Base-by-base conservation (phyloP, 2,888 invertebrate genomes). In the Hydropsyche betteni region DNA sequence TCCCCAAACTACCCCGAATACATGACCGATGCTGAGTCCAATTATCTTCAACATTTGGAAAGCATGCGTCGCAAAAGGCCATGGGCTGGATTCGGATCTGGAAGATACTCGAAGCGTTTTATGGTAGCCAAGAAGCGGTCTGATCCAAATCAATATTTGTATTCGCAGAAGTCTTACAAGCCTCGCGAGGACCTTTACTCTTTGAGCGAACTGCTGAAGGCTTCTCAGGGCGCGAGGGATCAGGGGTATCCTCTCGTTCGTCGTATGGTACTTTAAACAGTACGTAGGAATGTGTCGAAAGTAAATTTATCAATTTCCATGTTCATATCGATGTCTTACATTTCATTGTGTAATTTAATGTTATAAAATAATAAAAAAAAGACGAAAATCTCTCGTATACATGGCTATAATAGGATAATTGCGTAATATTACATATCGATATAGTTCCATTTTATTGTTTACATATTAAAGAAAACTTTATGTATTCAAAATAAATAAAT, bases 111-210 rank as follows among this genome's bases (percentile, higher is more conserved):
- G 16, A 90, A 91, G 82, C 86, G 90, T 53, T 91, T 90, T 81
- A 90, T 90, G 90, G 90, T 90, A 0, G 87, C 90, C 33, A 86
- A 88, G 81, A 90, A 90, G 82, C 80, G 84, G 51, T 83, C 83
- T 74, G 85, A 85, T 70, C 84, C 84, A 3, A 84, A 85, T 5
- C 81, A 83, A 75, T 85, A 85, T 78, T 68, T 55, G 14, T 86
- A 86, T 5, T 85, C 87, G 0, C 86, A 86, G 81, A 86, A 86
- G 77, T 84, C 82, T 81, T 87, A 86, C 81, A 81, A 87, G 76
- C 86, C 88, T 78, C 86, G 88, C 58, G 90, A 89, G 79, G 90
- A 90, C 80, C 86, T 89, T 68, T 89, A 90, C 82, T 89, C 89
- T 0, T 84, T 90, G 70, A 88, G 89, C 6, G 90, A 90, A 81